These are phyloP conservation scores for Acrocyrtus sp. DNA, from an alignment of 2,888 invertebrate genomes.

Conservation along the genomic window DNA sequence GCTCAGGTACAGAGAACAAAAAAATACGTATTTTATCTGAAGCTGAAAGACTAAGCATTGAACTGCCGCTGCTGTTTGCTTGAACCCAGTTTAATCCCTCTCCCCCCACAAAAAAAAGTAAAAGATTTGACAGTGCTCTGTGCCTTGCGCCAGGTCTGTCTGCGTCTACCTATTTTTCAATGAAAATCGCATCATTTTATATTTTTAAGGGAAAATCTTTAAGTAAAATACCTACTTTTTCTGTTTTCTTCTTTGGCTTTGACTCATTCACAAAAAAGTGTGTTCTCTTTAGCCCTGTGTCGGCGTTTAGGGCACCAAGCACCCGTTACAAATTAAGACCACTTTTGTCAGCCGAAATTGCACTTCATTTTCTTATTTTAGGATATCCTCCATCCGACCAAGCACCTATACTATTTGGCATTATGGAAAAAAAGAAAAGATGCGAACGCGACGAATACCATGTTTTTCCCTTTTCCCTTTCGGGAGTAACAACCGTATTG, in stretches of 20 bases:
- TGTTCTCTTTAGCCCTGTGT: not conserved
- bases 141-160: not conserved
- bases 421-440: not conserved
- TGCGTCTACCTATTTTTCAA: not conserved
- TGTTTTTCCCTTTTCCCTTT: not conserved
- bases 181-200: too few relatives aligned
- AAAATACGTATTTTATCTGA: too few relatives aligned
- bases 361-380: too few relatives aligned
- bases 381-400: not conserved
- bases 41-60: too few relatives aligned
- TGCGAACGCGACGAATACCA: not conserved
- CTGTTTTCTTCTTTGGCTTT: not conserved
- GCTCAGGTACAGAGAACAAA: conserved; percentile 2
- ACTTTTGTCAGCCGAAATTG: not conserved
- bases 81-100: too few relatives aligned
- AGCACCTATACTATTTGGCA: not conserved
- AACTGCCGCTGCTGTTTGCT: too few relatives aligned
- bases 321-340: conserved; percentile 23
- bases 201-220: too few relatives aligned
- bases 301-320: not conserved
- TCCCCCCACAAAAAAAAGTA: too few relatives aligned
- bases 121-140: conserved; percentile 3
- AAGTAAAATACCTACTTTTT: not conserved
- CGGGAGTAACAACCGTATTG: conserved; percentile 12
- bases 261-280: not conserved